Evolutionary conservation across 2,797 vertebrate genomes (phyloP).

Genomic region (Xenentodon cancila): DNA sequence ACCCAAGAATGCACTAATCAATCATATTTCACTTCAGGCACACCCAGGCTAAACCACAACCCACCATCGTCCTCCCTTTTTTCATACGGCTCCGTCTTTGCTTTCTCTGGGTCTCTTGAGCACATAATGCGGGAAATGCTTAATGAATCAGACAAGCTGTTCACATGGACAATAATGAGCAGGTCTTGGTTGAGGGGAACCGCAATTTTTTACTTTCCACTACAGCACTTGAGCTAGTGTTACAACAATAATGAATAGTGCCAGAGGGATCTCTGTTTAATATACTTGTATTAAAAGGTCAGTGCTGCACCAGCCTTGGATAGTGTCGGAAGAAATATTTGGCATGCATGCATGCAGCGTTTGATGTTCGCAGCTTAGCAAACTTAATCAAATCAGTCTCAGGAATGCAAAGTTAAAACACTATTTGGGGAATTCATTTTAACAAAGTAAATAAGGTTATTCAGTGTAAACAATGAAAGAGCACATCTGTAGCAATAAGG

Average conservation of each 20-base stretch:
- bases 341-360: constrained; percentile 26
- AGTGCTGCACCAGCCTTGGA: constrained; percentile 33
- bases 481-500: constrained; percentile 57
- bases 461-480: constrained; percentile 66
- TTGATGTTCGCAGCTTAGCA: constrained; percentile 19
- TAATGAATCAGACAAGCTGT: constrained; percentile 82
- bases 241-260: constrained; percentile 70
- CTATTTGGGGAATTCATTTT: constrained; percentile 51
- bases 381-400: constrained; percentile 20
- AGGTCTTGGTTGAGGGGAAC: constrained; percentile 77
- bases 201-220: constrained; percentile 70
- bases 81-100: constrained; percentile 48
- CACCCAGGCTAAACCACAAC: constrained; percentile 64
- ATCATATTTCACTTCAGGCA: constrained; percentile 79
- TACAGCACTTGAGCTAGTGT: constrained; percentile 64
- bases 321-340: constrained; percentile 7
- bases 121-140: constrained; percentile 62
- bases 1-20: constrained; percentile 75
- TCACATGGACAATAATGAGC: constrained; percentile 81
- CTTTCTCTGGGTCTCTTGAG: constrained; percentile 67
- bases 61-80: constrained; percentile 52
- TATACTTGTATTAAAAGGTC: constrained; percentile 70
- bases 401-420: constrained; percentile 29
- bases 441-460: constrained; percentile 55
- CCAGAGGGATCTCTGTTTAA: constrained; percentile 64